Evolutionary conservation across 2,797 vertebrate species (phyloP).

Genomic region (Micrastur ruficollis): DNA sequence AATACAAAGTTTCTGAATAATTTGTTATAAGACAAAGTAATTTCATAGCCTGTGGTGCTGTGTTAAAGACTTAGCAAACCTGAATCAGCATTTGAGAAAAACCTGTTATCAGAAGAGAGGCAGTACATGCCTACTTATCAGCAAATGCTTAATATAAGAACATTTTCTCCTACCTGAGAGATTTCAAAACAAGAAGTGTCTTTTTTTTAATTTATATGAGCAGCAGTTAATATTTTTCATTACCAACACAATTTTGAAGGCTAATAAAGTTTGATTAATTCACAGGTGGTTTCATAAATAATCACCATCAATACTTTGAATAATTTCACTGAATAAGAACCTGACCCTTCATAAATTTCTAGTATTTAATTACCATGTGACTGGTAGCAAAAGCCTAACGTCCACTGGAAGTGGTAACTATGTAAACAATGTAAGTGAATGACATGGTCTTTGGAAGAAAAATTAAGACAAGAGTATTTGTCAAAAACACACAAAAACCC

Average conservation of each 20-base stretch:
- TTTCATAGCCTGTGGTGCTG: constrained; percentile 13
- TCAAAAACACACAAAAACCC: neutral
- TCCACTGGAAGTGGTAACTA: neutral
- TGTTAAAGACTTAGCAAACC: neutral
- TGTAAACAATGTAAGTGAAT: neutral
- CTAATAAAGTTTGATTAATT: neutral
- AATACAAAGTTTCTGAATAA: constrained; percentile 35
- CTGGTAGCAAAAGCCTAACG: neutral
- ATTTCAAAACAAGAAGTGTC: neutral
- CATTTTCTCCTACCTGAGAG: neutral
- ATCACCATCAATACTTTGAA: neutral
- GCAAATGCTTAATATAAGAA: neutral
- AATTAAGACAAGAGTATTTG: neutral
- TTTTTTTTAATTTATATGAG: neutral
- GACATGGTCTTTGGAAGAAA: neutral
- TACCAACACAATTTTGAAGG: neutral
- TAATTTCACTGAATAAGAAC: neutral
- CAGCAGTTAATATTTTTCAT: neutral
- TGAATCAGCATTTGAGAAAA: constrained; percentile 36
- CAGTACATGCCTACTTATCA: neutral
- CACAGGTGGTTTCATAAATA: neutral
- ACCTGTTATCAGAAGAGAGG: neutral
- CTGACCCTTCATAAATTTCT: neutral
- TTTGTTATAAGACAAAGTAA: constrained; percentile 23
- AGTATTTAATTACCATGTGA: neutral